Percentiles rank a stretch among this genome's conserved stretches.
These are phyloP conservation scores for Cochlearius cochlearius DNA, from an alignment of 2,113 vertebrate species.

Conservation along the genomic window DNA sequence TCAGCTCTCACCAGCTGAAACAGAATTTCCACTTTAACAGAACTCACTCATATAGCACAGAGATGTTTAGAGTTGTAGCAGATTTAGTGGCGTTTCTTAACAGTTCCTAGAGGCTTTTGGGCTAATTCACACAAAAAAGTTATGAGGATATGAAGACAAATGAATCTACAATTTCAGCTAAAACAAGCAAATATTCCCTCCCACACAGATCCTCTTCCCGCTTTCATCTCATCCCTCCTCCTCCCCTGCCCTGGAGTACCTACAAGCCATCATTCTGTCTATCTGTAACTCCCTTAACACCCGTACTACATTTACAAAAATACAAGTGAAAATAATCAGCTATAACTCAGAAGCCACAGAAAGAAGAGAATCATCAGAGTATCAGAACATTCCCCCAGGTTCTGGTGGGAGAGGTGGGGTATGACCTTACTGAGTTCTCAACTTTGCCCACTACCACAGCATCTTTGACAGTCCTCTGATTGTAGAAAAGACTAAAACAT, in stretches of 20 bases:
- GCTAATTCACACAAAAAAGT: background rate
- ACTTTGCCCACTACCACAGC: background rate
- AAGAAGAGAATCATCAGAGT: background rate
- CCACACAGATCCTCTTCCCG: background rate
- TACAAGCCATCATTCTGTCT: background rate
- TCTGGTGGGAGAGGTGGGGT: background rate
- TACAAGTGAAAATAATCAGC: background rate
- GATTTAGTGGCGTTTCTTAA: background rate
- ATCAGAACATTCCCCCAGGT: background rate
- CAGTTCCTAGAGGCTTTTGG: background rate
- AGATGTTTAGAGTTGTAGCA: background rate
- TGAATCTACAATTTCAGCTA: background rate
- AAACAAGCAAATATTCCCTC: slow-evolving; percentile 32
- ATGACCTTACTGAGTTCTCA: background rate
- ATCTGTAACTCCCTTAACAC: background rate
- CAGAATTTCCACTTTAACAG: background rate
- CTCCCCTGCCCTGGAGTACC: background rate
- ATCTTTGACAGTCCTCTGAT: background rate
- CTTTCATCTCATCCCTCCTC: background rate
- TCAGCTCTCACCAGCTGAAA: background rate
- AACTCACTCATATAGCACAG: background rate
- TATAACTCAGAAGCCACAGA: background rate
- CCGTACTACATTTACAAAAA: background rate
- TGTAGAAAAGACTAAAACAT: background rate
- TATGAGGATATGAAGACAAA: background rate